Evolutionary conservation across 2,113 vertebrate species (phyloP).

Genomic region (human (Homo sapiens)): DNA sequence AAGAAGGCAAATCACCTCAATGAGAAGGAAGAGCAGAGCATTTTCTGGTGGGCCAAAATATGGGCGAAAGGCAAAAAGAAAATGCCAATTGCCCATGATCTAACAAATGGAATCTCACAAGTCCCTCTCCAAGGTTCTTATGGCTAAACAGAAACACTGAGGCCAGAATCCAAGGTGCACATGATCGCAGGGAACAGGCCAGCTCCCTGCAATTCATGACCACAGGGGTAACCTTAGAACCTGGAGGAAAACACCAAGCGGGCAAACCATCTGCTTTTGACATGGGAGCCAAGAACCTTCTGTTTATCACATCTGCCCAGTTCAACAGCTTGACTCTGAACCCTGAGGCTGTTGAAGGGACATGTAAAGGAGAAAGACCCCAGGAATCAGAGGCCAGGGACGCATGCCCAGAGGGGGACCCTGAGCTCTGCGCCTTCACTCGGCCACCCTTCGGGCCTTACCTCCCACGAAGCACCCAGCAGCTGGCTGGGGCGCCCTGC

Average conservation of each 20-base stretch:
- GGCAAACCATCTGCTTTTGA: neutral
- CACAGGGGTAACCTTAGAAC: neutral
- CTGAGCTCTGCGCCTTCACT: neutral
- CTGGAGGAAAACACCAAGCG: neutral
- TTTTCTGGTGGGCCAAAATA: neutral
- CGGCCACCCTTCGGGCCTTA: neutral
- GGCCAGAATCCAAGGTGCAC: neutral
- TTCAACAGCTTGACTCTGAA: neutral
- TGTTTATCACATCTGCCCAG: neutral
- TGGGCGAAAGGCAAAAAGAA: neutral
- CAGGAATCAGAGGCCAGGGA: neutral
- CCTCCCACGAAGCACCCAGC: neutral
- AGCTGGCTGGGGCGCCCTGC: neutral
- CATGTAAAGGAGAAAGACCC: neutral
- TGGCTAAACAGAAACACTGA: fast-evolving
- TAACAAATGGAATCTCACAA: neutral
- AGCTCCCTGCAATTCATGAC: neutral
- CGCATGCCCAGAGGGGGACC: fast-evolving
- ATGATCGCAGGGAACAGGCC: neutral
- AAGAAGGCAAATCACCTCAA: neutral
- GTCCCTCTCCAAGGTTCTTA: neutral
- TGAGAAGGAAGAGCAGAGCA: neutral
- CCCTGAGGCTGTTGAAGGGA: neutral
- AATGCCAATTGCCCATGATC: neutral
- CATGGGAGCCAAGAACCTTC: neutral